A percentile compares a stretch with the other conserved stretches of the same genome.
These are phyloP conservation scores for Ellobium chinense DNA, from an alignment of 2,888 invertebrate species.

Conservation along the genomic window DNA sequence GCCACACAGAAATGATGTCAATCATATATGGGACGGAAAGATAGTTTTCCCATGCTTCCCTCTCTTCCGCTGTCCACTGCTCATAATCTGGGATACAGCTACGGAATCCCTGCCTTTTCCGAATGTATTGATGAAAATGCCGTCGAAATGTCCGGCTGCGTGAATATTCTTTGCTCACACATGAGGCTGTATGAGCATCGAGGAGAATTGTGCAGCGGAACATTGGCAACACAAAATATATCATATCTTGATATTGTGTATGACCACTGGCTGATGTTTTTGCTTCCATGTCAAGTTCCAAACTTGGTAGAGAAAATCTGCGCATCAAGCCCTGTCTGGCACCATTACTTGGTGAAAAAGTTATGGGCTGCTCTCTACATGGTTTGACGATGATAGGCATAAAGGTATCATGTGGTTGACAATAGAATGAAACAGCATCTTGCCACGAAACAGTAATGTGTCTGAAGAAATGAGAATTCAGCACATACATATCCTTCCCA, in stretches of 20 bases:
- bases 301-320: conserved; percentile 32
- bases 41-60: conserved; percentile 36
- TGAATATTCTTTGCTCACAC: conserved; percentile 53
- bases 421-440: conserved; percentile 31
- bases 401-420: conserved; percentile 20
- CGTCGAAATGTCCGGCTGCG: conserved; percentile 57
- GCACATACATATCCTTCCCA: not conserved
- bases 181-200: conserved; percentile 64
- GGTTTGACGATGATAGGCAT: conserved; percentile 10
- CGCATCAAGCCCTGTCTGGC: not conserved
- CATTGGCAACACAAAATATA: conserved; percentile 40
- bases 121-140: conserved; percentile 56
- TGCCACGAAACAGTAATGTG: not conserved
- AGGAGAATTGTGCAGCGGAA: conserved; percentile 46
- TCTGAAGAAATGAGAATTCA: not conserved
- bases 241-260: not conserved
- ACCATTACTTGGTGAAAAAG: not conserved
- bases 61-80: conserved; percentile 29
- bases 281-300: not conserved
- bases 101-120: conserved; percentile 44
- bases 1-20: conserved; percentile 58
- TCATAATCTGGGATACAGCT: conserved; percentile 38
- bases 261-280: not conserved
- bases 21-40: conserved; percentile 53
- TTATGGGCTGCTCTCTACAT: not conserved